Evolutionary conservation across 1,140 invertebrate species (phyloP).

Genomic region (Sycophaga agraensis): DNA sequence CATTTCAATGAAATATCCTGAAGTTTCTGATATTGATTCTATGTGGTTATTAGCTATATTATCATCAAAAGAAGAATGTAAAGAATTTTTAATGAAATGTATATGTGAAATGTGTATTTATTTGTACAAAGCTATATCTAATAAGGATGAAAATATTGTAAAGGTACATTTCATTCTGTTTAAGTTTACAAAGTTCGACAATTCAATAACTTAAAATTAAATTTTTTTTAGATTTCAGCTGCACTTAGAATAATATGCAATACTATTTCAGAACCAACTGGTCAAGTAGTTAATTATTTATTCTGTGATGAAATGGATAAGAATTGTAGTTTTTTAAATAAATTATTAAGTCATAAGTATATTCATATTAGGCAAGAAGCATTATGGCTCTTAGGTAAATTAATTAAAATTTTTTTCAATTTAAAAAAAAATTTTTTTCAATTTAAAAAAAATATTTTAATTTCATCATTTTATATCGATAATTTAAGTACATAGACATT

Average conservation of each 20-base stretch:
- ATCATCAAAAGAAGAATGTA: conserved; percentile 41
- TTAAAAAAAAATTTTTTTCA: too few relatives aligned
- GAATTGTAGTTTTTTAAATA: conserved; percentile 34
- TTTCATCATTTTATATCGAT: too few relatives aligned
- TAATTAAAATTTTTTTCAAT: background rate
- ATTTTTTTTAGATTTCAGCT: conserved; percentile 41
- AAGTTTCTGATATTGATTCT: conserved; percentile 32
- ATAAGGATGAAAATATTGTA: conserved; percentile 27
- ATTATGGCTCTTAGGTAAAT: conserved; percentile 49
- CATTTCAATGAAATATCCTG: conserved; percentile 23
- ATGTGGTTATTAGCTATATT: conserved; percentile 47
- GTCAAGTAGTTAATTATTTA: conserved; percentile 35
- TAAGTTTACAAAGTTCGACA: background rate
- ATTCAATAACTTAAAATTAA: conserved; percentile 10
- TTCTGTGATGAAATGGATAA: conserved; percentile 39
- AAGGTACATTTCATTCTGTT: conserved; percentile 22
- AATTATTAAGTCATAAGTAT: conserved; percentile 41
- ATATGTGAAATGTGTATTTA: conserved; percentile 24
- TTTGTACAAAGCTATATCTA: conserved; percentile 20
- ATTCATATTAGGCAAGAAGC: conserved; percentile 47
- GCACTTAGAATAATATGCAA: conserved; percentile 47
- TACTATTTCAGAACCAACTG: conserved; percentile 34
- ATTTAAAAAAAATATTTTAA: background rate
- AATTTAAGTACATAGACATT: too few relatives aligned
- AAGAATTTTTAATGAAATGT: conserved; percentile 25